These are phyloP conservation scores for Tetranychus piercei DNA, from an alignment of 2,888 invertebrate genomes.

Conservation along the genomic window DNA sequence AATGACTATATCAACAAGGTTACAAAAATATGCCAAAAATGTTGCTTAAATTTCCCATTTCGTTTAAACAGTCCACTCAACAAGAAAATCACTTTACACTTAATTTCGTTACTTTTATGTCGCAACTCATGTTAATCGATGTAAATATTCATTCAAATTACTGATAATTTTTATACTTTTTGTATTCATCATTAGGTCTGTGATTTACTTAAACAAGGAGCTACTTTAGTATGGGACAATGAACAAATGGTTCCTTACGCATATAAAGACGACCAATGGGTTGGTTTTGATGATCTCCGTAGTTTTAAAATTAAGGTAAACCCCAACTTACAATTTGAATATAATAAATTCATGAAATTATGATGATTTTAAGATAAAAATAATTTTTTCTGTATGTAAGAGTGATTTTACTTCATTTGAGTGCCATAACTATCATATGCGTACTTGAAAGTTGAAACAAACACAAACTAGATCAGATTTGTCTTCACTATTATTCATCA, in stretches of 20 bases:
- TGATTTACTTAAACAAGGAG: constrained; percentile 49
- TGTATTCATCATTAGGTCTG: constrained; percentile 43
- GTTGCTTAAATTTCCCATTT: no score
- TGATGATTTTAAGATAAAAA: neutral
- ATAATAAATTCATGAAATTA: constrained; percentile 23
- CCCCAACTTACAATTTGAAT: constrained; percentile 17
- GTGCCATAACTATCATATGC: neutral
- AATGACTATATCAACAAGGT: no score
- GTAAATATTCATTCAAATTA: neutral
- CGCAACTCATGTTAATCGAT: neutral
- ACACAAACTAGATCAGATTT: neutral
- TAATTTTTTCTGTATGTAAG: no score
- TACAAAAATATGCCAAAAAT: no score
- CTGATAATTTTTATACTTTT: neutral
- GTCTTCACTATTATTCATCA: neutral
- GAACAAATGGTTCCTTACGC: constrained; percentile 86
- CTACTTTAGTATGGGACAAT: constrained; percentile 82
- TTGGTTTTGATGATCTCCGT: constrained; percentile 80
- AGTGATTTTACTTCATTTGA: no score
- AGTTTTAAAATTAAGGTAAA: constrained; percentile 69
- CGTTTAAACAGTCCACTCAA: no score
- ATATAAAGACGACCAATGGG: constrained; percentile 75
- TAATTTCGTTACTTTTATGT: neutral
- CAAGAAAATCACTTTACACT: no score
- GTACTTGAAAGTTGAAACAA: neutral